Conservation (phyloP, 2,113 vertebrate genomes). For the Mustelus asterias region DNA sequence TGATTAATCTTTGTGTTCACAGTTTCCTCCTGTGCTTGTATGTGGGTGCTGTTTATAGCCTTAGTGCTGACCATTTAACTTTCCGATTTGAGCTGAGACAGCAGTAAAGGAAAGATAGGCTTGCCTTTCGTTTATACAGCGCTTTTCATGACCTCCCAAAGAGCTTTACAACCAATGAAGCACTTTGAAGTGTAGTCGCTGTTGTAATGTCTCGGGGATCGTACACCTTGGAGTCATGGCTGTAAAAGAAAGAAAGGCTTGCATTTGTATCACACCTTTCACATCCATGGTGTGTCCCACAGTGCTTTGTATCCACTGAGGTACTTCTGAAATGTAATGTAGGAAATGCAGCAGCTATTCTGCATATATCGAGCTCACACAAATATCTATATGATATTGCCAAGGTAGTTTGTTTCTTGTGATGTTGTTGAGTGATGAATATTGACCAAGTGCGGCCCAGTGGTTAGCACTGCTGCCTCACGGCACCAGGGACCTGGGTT, state of each 20-base stretch:
- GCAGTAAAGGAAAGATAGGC: not conserved
- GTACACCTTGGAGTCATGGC: not conserved
- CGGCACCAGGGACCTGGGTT: too few species aligned
- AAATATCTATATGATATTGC: not conserved
- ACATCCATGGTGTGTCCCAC: not conserved
- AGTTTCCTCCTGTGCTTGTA: not conserved
- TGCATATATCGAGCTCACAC: not conserved
- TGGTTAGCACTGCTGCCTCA: too few species aligned
- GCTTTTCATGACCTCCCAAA: not conserved
- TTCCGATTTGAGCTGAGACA: not conserved
- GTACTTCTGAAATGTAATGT: not conserved
- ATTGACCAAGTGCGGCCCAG: not conserved
- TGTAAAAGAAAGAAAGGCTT: not conserved
- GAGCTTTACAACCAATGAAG: not conserved
- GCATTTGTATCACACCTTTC: not conserved
- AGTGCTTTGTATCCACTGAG: not conserved
- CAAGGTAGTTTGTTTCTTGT: not conserved
- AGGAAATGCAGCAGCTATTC: not conserved
- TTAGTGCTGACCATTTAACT: not conserved
- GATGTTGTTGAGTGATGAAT: not conserved
- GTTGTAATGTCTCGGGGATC: not conserved
- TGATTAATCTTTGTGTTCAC: not conserved
- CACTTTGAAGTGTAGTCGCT: not conserved
- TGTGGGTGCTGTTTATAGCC: not conserved
- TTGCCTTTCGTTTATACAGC: not conserved